Conservation (phyloP, 2,888 invertebrate species). For the Chirona hameri region DNA sequence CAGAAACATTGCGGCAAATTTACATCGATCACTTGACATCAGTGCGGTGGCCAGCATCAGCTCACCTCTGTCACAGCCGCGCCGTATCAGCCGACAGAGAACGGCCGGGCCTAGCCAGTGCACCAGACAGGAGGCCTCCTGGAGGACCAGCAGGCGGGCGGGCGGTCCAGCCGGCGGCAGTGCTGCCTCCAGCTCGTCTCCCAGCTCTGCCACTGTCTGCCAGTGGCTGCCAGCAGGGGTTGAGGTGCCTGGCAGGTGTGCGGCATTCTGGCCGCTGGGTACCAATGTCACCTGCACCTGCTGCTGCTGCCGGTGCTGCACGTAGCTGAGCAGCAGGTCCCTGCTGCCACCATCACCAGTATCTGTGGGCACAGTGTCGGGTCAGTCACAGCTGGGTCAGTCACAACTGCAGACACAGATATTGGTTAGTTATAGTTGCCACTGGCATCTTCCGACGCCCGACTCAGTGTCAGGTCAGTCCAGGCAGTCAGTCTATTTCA, state of each 20-base stretch:
- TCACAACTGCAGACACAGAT: too few relatives aligned
- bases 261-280: not conserved
- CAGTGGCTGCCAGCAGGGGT: not conserved
- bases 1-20: too few relatives aligned
- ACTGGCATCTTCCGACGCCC: too few relatives aligned
- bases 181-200: not conserved
- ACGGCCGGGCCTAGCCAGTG: not conserved
- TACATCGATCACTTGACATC: too few relatives aligned
- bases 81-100: not conserved
- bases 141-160: not conserved
- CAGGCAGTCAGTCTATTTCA: too few relatives aligned
- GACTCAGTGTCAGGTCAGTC: too few relatives aligned
- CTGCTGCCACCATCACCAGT: not conserved
- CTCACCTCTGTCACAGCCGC: not conserved
- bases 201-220: not conserved
- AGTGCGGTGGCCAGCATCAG: too few relatives aligned
- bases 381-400: not conserved
- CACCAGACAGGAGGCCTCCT: not conserved
- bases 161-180: not conserved
- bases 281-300: not conserved
- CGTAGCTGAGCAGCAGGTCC: not conserved
- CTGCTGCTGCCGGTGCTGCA: slow-evolving; percentile 8
- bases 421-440: too few relatives aligned
- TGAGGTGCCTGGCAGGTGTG: not conserved
- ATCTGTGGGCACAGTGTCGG: not conserved